A percentile compares a stretch with the other conserved stretches of the same genome.
phyloP scores from a whole-genome alignment of 2,797 vertebrate species.

The Gobionotothen gibberifrons region DNA sequence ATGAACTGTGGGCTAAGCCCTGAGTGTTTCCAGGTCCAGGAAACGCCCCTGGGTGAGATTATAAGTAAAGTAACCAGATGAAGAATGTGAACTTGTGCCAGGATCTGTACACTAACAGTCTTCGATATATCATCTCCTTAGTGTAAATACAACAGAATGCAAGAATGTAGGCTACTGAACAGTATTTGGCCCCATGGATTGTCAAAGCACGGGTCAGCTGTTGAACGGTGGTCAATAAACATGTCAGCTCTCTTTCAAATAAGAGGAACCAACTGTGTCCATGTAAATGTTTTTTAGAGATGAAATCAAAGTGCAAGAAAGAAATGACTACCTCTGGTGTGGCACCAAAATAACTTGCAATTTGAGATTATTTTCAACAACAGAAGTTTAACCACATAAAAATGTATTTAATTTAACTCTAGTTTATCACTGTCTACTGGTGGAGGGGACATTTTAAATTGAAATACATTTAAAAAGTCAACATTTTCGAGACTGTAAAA shows the following conservation, averaged over 20 bases:
- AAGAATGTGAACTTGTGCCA: conserved; percentile 5
- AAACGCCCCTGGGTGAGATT: conserved; percentile 13
- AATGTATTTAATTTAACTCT: too few relatives aligned
- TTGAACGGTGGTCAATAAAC: conserved; percentile 46
- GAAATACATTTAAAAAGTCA: not conserved
- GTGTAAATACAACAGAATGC: not conserved
- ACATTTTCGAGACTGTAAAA: too few relatives aligned
- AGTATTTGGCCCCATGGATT: conserved; percentile 6
- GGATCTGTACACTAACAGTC: not conserved
- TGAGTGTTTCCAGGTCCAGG: too few relatives aligned
- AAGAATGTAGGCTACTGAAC: conserved; percentile 15
- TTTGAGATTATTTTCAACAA: not conserved
- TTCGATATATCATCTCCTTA: conserved; percentile 6
- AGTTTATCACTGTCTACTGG: not conserved
- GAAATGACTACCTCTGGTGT: conserved; percentile 12
- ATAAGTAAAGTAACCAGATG: conserved; percentile 7
- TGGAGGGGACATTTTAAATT: not conserved
- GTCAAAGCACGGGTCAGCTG: not conserved
- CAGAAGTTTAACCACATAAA: not conserved
- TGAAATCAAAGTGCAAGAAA: not conserved
- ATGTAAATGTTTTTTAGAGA: conserved; percentile 29
- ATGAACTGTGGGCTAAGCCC: too few relatives aligned
- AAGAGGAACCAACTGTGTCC: conserved; percentile 24
- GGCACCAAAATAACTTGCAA: not conserved
- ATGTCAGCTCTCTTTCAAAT: conserved; percentile 14